Conservation (phyloP, 1,140 invertebrate species). For the Drosophila pallidifrons region DNA sequence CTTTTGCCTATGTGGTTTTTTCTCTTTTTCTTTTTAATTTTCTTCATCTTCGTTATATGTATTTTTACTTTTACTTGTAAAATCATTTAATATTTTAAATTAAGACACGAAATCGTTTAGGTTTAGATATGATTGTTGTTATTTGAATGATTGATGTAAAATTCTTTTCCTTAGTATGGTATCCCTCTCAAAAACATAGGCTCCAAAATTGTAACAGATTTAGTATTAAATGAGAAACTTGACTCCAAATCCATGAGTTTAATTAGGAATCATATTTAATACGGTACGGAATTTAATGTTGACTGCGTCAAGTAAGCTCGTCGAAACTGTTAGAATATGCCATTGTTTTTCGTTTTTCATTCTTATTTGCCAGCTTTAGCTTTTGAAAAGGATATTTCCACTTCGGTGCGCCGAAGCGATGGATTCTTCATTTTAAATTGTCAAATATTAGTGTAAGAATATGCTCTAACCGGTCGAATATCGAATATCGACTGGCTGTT, state of each 20-base stretch:
- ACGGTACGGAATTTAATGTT: neutral
- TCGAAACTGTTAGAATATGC: constrained; percentile 3
- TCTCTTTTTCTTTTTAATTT: too few species aligned
- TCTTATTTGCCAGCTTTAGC: neutral
- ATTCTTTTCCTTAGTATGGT: constrained; percentile 25
- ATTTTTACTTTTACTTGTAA: constrained; percentile 52
- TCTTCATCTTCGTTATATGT: constrained; percentile 21
- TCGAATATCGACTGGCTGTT: constrained; percentile 5
- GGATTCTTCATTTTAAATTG: constrained; percentile 17
- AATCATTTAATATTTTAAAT: constrained; percentile 71
- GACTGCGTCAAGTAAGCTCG: constrained; percentile 28
- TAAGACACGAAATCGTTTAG: constrained; percentile 77
- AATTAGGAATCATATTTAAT: neutral
- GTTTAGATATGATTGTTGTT: constrained; percentile 79
- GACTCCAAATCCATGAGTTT: constrained; percentile 1
- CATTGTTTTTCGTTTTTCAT: neutral
- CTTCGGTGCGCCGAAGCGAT: constrained; percentile 52
- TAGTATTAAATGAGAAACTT: neutral
- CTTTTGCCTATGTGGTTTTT: constrained; percentile 28
- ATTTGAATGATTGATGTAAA: constrained; percentile 69
- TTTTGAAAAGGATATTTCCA: constrained; percentile 47
- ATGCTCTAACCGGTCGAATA: constrained; percentile 6
- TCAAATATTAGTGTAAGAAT: constrained; percentile 27
- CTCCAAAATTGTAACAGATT: constrained; percentile 7
- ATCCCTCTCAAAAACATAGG: constrained; percentile 29